Conservation (phyloP, 2,113 vertebrate genomes). For the Barbus barbus region DNA sequence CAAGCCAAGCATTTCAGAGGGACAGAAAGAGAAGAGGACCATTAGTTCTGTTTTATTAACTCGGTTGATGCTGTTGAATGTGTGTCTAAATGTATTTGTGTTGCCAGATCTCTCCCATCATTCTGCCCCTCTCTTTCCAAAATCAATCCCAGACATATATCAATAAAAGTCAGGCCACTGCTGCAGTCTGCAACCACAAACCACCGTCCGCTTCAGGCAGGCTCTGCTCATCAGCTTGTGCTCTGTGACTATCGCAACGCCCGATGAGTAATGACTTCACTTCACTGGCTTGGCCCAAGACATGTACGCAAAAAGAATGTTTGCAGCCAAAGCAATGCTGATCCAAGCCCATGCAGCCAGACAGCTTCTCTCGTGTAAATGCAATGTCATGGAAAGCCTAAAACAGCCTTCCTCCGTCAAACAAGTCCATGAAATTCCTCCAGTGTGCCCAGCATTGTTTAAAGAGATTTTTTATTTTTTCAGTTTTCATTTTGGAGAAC, state of each 20-base stretch:
- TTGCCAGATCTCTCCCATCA: conserved; percentile 29
- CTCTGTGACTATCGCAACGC: neutral
- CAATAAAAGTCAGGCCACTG: conserved; percentile 42
- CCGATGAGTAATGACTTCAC: neutral
- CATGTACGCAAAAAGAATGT: neutral
- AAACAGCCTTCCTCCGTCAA: neutral
- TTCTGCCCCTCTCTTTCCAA: neutral
- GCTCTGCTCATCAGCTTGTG: conserved; percentile 6
- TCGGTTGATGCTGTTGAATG: too few relatives aligned
- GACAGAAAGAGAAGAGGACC: conserved; percentile 24
- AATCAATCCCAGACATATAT: conserved; percentile 43
- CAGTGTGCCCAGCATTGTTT: neutral
- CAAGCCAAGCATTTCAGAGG: neutral
- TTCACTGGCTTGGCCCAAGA: neutral
- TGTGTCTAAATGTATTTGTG: conserved; percentile 27
- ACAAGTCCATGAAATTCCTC: neutral
- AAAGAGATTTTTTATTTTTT: neutral
- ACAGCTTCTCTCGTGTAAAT: neutral
- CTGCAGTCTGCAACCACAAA: conserved; percentile 34
- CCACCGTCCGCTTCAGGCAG: neutral
- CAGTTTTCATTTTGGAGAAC: neutral
- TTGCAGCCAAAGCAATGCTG: neutral
- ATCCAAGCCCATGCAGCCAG: neutral
- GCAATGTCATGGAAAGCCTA: conserved; percentile 18
- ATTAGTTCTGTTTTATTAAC: conserved; percentile 69